Percentiles rank a stretch among this genome's conserved stretches.
These are phyloP conservation scores for Coelopa pilipes DNA, from an alignment of 2,888 invertebrate species.

Conservation along the genomic window DNA sequence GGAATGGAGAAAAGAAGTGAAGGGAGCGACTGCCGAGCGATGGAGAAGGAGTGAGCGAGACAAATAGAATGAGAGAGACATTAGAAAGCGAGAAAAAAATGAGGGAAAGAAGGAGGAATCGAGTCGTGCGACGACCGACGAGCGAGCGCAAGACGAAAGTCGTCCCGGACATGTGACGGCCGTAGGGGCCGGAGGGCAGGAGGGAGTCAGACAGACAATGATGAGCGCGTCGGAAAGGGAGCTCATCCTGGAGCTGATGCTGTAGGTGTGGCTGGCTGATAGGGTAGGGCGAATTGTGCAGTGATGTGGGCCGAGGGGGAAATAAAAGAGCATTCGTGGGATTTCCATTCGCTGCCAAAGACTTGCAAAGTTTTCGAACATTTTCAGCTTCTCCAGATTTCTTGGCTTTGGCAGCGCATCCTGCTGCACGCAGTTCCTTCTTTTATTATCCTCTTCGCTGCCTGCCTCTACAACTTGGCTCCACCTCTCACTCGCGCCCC, in stretches of 20 bases:
- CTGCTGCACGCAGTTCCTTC: not conserved
- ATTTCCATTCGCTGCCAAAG: constrained; percentile 27
- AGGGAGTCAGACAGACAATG: not conserved
- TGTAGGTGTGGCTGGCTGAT: not conserved
- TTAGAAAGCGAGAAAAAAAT: not conserved
- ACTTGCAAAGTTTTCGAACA: constrained; percentile 24
- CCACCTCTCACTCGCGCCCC: not conserved
- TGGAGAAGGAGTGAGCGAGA: no score
- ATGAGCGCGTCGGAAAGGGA: not conserved
- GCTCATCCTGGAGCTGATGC: not conserved
- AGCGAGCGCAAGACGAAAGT: no score
- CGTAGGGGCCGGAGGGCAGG: not conserved
- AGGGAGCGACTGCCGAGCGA: no score
- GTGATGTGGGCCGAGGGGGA: not conserved
- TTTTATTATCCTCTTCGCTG: not conserved
- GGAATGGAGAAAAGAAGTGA: no score
- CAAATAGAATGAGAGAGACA: no score
- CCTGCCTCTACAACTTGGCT: no score
- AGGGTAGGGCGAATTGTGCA: not conserved
- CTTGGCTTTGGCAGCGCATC: not conserved
- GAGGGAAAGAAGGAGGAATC: not conserved
- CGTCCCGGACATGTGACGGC: not conserved
- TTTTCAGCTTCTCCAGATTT: not conserved
- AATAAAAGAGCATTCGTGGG: constrained; percentile 15
- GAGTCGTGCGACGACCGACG: no score